A percentile compares a stretch with the other conserved stretches of the same genome.
These are phyloP conservation scores for Cephus sareptanus DNA, from an alignment of 2,888 invertebrate genomes.

Conservation along the genomic window DNA sequence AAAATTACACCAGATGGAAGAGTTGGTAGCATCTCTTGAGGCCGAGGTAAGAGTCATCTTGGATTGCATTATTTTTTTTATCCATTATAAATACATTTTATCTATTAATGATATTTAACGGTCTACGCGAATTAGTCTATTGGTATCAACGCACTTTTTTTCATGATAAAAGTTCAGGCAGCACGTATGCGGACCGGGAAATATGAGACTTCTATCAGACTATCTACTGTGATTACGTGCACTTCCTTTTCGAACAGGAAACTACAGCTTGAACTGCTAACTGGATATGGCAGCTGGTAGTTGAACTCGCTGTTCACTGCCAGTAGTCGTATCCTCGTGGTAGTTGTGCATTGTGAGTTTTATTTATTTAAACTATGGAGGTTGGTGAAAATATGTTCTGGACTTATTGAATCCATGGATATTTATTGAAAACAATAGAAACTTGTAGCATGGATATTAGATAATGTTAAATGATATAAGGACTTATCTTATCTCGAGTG, in stretches of 20 bases:
- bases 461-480: background rate
- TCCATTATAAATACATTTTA: background rate
- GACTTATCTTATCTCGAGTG: background rate
- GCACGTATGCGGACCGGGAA: background rate
- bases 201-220: background rate
- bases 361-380: background rate
- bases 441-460: background rate
- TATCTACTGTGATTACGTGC: background rate
- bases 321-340: background rate
- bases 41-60: conserved; percentile 46
- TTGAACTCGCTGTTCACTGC: background rate
- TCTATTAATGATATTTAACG: background rate
- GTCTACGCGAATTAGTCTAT: background rate
- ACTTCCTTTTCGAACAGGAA: background rate
- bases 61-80: background rate
- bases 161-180: background rate
- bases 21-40: conserved; percentile 56
- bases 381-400: background rate
- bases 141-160: background rate
- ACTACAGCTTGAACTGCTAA: background rate
- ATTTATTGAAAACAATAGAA: background rate
- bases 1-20: conserved; percentile 57
- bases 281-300: background rate
- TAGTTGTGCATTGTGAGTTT: background rate
- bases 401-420: background rate